Percentiles rank a stretch among this genome's conserved stretches.
Conservation (phyloP, 2,888 invertebrate species). For the Aethes cnicana region DNA sequence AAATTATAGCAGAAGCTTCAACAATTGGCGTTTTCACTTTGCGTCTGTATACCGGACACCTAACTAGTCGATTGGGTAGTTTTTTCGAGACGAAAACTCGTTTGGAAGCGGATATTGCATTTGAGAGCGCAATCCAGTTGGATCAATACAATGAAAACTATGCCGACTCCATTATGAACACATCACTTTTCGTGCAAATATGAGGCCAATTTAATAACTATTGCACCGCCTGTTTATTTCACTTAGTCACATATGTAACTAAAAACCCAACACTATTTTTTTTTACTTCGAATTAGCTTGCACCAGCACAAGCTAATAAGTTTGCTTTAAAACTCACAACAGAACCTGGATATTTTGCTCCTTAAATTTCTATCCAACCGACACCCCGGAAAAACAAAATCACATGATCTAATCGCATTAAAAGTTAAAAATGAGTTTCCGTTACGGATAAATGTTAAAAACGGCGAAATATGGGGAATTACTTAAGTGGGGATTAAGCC, state of each 20-base stretch:
- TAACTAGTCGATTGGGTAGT: conserved; percentile 68
- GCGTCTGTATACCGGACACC: conserved; percentile 49
- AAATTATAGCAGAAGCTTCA: background rate
- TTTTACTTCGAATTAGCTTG: no score
- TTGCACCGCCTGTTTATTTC: no score
- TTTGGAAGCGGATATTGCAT: conserved; percentile 81
- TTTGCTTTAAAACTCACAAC: no score
- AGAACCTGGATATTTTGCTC: no score
- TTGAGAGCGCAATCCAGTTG: conserved; percentile 66
- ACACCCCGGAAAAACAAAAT: conserved; percentile 14
- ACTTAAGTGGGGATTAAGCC: conserved; percentile 64
- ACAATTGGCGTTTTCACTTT: conserved; percentile 11
- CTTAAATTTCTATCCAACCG: conserved; percentile 5
- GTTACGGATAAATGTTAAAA: conserved; percentile 58
- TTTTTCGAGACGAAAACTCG: conserved; percentile 78
- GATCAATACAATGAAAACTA: conserved; percentile 69
- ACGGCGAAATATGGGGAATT: conserved; percentile 69
- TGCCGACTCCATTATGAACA: conserved; percentile 44
- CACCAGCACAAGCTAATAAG: background rate
- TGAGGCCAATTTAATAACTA: background rate
- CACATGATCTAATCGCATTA: conserved; percentile 44
- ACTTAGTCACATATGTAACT: background rate
- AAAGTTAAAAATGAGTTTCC: conserved; percentile 55
- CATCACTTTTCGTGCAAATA: background rate
- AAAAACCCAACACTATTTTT: no score